Percentiles rank a stretch among this genome's conserved stretches.
These are phyloP conservation scores for Sciurus vulgaris DNA, from an alignment of 2,797 vertebrate genomes.

Conservation along the genomic window DNA sequence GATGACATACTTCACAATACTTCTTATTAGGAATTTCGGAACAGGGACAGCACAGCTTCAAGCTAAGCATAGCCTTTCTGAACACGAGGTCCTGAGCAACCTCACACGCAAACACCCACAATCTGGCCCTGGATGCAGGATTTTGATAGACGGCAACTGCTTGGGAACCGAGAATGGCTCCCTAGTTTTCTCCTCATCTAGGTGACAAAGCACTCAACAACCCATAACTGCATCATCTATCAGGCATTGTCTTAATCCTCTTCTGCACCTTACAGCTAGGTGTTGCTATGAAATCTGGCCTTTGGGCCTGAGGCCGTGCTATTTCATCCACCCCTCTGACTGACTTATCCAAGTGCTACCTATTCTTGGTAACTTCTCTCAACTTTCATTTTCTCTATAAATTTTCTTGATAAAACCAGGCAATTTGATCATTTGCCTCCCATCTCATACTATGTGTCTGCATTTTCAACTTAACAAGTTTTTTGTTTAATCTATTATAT, in stretches of 20 bases:
- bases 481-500: conserved; percentile 25
- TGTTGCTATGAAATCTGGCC: background rate
- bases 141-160: background rate
- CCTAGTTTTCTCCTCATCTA: background rate
- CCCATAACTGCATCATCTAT: background rate
- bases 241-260: background rate
- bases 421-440: background rate
- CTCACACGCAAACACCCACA: rapidly evolving
- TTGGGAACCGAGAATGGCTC: background rate
- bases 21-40: background rate
- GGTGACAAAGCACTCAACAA: background rate
- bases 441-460: background rate
- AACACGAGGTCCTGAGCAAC: rapidly evolving
- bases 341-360: background rate
- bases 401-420: background rate
- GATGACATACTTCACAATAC: background rate
- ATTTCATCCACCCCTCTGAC: rapidly evolving
- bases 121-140: background rate
- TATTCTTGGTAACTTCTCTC: background rate
- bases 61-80: background rate
- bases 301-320: background rate
- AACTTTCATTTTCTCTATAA: background rate
- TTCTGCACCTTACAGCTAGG: background rate
- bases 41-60: background rate
- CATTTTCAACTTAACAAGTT: background rate